These are phyloP conservation scores for Noctua fimbriata DNA, from an alignment of 2,888 invertebrate species.

Conservation along the genomic window DNA sequence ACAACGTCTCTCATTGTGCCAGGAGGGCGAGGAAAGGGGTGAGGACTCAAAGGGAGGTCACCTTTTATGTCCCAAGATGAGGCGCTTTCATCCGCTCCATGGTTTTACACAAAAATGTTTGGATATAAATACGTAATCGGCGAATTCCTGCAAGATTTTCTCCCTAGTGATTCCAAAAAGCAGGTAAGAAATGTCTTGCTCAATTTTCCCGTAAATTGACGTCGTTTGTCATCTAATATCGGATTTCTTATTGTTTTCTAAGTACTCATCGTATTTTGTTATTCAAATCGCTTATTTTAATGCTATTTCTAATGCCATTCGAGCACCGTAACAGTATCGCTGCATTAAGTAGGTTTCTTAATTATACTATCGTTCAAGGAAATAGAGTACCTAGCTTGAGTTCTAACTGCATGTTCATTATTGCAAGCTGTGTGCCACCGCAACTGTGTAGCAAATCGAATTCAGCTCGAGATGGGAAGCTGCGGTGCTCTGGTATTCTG, in stretches of 20 bases:
- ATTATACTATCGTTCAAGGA: constrained; percentile 29
- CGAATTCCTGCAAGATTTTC: constrained; percentile 12
- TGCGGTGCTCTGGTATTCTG: constrained; percentile 18
- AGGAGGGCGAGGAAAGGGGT: constrained; percentile 23
- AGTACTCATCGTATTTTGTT: background rate
- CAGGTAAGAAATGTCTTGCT: background rate
- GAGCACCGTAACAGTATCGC: background rate
- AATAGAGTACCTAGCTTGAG: background rate
- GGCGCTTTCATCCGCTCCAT: constrained; percentile 49
- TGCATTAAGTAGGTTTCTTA: constrained; percentile 18
- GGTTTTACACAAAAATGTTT: constrained; percentile 48
- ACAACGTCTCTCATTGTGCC: constrained; percentile 70
- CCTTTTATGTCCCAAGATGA: constrained; percentile 74
- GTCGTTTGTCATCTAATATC: constrained; percentile 16
- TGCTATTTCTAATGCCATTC: background rate
- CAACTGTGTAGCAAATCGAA: constrained; percentile 35
- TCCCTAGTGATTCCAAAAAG: constrained; percentile 18
- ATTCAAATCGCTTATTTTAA: background rate
- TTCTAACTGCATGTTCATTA: constrained; percentile 30
- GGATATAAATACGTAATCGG: constrained; percentile 47
- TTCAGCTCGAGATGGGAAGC: constrained; percentile 28
- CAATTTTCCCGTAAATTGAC: constrained; percentile 17
- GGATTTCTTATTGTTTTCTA: constrained; percentile 32
- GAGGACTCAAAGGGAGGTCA: constrained; percentile 75
- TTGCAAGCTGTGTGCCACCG: constrained; percentile 21